These are phyloP conservation scores for Bambusicola thoracicus DNA, from an alignment of 2,113 vertebrate species.

Conservation along the genomic window DNA sequence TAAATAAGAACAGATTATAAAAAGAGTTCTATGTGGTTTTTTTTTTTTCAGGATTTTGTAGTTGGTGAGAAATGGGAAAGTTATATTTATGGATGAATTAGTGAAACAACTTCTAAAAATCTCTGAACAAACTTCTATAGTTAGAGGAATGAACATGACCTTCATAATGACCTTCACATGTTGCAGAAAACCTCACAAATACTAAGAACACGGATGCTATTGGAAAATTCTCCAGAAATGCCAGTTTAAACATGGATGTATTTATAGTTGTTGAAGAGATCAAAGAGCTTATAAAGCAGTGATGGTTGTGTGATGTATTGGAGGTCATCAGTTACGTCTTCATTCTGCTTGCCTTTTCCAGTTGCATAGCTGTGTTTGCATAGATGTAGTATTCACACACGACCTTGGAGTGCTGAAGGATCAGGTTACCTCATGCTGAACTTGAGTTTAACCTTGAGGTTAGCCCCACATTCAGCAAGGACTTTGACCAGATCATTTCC, in stretches of 20 bases:
- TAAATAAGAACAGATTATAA: slow-evolving; percentile 35
- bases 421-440: not conserved
- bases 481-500: not conserved
- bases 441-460: not conserved
- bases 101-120: not conserved
- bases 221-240: not conserved
- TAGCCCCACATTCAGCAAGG: not conserved
- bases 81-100: slow-evolving; percentile 20
- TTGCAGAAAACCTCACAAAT: not conserved
- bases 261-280: not conserved
- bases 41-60: slow-evolving; percentile 40
- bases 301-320: fast-evolving
- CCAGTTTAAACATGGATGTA: not conserved
- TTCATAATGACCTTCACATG: not conserved
- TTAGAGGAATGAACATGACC: not conserved
- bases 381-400: not conserved
- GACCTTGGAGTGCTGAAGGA: not conserved
- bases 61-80: slow-evolving; percentile 39
- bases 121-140: not conserved
- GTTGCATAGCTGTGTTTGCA: not conserved
- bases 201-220: not conserved
- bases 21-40: slow-evolving; percentile 27
- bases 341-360: not conserved
- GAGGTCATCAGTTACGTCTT: not conserved
- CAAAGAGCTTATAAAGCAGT: not conserved